Conservation (phyloP, 2,797 vertebrate species). For the Melanotaenia nigrans region DNA sequence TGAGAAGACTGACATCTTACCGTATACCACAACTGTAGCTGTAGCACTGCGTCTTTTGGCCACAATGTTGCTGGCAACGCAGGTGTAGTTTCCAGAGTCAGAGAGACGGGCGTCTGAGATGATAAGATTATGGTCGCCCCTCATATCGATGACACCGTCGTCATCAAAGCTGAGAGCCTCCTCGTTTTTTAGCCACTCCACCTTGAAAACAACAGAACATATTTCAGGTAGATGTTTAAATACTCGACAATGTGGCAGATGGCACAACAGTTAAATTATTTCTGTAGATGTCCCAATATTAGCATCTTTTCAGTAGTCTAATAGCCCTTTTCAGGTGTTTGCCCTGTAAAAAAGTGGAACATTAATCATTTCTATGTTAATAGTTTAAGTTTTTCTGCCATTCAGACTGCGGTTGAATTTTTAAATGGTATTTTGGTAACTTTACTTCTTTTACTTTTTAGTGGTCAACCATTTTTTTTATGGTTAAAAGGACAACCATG, state of each 20-base stretch:
- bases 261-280: neutral
- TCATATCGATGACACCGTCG: conserved; percentile 86
- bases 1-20: conserved; percentile 74
- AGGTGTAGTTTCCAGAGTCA: conserved; percentile 97
- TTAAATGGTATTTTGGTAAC: conserved; percentile 1
- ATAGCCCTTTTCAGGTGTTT: neutral
- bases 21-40: conserved; percentile 92
- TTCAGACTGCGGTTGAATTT: neutral
- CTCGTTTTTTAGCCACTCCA: conserved; percentile 98
- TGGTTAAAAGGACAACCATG: neutral
- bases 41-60: conserved; percentile 93
- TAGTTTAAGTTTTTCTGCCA: too few relatives aligned
- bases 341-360: neutral
- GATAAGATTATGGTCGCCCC: conserved; percentile 94
- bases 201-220: conserved; percentile 76
- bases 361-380: neutral
- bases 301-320: neutral
- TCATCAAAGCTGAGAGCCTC: conserved; percentile 88
- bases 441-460: neutral
- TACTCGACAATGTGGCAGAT: neutral
- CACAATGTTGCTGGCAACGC: conserved; percentile 95
- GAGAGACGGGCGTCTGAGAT: conserved; percentile 92
- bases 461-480: too few relatives aligned
- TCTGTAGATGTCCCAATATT: neutral
- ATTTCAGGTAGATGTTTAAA: neutral